Evolutionary conservation across 2,113 vertebrate genomes (phyloP).

Genomic region (Zootoca vivipara): DNA sequence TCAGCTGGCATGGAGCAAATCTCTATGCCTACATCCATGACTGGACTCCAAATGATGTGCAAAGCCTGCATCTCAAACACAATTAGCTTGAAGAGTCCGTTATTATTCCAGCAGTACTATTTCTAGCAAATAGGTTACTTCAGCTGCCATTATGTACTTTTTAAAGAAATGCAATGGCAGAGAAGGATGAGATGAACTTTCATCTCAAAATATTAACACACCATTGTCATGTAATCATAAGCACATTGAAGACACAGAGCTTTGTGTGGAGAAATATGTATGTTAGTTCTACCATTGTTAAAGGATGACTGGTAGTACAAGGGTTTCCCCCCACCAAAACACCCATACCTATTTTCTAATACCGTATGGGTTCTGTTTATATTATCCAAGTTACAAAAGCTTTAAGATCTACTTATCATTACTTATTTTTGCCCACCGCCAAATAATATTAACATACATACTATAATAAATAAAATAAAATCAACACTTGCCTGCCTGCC

Average conservation of each 20-base stretch:
- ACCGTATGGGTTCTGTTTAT: not conserved
- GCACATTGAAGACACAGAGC: not conserved
- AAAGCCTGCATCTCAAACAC: not conserved
- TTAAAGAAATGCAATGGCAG: not conserved
- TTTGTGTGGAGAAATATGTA: not conserved
- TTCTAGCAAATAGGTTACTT: not conserved
- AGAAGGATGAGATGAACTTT: not conserved
- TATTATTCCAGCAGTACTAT: not conserved
- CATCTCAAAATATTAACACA: not conserved
- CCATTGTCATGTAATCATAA: not conserved
- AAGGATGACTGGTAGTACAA: not conserved
- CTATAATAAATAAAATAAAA: conserved; percentile 32
- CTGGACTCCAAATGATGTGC: not conserved
- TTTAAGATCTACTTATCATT: not conserved
- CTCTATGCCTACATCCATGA: not conserved
- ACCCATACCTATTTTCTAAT: not conserved
- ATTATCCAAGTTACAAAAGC: not conserved
- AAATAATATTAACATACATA: not conserved
- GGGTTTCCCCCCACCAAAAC: not conserved
- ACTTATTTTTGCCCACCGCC: not conserved
- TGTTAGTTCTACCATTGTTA: not conserved
- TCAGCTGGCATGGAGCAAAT: conserved; percentile 28
- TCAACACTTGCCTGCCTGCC: conserved; percentile 92
- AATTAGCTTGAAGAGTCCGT: not conserved
- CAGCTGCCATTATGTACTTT: not conserved